Evolutionary conservation across 2,888 invertebrate genomes (phyloP).

Genomic region (Idaea biselata): DNA sequence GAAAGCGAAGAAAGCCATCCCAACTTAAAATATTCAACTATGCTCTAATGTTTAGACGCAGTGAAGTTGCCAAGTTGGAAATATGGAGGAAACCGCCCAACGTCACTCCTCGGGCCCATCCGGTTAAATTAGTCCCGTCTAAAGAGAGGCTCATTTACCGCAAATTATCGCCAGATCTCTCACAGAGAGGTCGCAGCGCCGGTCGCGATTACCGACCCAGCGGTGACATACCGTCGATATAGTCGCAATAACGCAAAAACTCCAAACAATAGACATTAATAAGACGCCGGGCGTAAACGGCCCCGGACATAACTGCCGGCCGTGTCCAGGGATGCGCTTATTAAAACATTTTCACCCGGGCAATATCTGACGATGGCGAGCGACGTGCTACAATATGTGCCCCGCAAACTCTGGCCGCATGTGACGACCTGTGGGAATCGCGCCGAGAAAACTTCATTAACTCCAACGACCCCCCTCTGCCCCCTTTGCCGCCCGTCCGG

Average conservation of each 20-base stretch:
- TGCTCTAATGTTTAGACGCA: not conserved
- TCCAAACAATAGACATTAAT: constrained; percentile 79
- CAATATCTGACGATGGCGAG: constrained; percentile 72
- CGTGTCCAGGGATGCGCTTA: constrained; percentile 72
- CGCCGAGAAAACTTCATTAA: constrained; percentile 81
- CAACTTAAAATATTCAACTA: not conserved
- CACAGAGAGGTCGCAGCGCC: constrained; percentile 8
- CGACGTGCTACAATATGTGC: constrained; percentile 77
- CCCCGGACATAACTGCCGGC: constrained; percentile 52
- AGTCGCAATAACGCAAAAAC: constrained; percentile 71
- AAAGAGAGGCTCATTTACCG: constrained; percentile 7
- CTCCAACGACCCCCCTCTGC: constrained; percentile 61
- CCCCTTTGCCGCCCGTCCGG: constrained; percentile 29
- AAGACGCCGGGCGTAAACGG: constrained; percentile 61
- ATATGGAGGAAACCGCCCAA: constrained; percentile 9
- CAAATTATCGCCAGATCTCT: constrained; percentile 17
- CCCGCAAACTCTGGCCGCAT: constrained; percentile 72
- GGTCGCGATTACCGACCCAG: constrained; percentile 7
- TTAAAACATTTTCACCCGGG: constrained; percentile 77
- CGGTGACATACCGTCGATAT: constrained; percentile 47
- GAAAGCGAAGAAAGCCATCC: not conserved
- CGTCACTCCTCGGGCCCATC: constrained; percentile 13
- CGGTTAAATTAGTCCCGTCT: constrained; percentile 8
- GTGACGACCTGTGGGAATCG: constrained; percentile 81
- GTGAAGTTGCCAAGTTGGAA: not conserved